Evolutionary conservation across 2,888 invertebrate species (phyloP).

Genomic region (Cheilosia pagana): DNA sequence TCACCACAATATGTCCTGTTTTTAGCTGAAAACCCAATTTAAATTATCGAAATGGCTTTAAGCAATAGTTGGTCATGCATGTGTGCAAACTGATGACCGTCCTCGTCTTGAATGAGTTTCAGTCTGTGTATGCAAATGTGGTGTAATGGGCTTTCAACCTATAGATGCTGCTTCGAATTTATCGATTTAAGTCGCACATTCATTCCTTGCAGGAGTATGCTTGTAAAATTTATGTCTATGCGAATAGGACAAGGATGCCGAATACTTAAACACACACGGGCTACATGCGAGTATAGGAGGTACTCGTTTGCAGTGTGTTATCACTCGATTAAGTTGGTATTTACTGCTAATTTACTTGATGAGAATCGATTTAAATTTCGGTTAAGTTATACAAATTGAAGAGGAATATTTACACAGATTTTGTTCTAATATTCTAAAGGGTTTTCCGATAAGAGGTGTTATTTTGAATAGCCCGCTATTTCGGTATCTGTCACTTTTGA

Average conservation of each 20-base stretch:
- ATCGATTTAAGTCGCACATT: neutral
- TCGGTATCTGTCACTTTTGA: no score
- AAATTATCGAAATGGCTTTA: neutral
- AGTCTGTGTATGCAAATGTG: neutral
- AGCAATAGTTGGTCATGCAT: neutral
- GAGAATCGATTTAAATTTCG: neutral
- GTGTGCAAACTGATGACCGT: neutral
- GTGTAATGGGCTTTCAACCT: neutral
- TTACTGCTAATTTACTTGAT: neutral
- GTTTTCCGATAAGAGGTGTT: no score
- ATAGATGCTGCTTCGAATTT: neutral
- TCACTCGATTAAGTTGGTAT: neutral
- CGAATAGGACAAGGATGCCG: neutral
- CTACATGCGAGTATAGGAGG: no score
- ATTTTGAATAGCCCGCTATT: no score
- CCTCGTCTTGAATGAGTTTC: neutral
- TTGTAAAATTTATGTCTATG: neutral
- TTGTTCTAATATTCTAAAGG: no score
- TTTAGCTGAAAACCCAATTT: neutral
- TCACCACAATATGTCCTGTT: neutral
- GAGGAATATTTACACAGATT: neutral
- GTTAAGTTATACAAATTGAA: neutral
- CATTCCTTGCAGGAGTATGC: neutral
- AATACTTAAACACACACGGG: neutral
- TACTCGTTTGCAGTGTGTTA: neutral